These are phyloP conservation scores for Sporophila hypoxantha DNA, from an alignment of 2,113 vertebrate genomes.

Conservation along the genomic window DNA sequence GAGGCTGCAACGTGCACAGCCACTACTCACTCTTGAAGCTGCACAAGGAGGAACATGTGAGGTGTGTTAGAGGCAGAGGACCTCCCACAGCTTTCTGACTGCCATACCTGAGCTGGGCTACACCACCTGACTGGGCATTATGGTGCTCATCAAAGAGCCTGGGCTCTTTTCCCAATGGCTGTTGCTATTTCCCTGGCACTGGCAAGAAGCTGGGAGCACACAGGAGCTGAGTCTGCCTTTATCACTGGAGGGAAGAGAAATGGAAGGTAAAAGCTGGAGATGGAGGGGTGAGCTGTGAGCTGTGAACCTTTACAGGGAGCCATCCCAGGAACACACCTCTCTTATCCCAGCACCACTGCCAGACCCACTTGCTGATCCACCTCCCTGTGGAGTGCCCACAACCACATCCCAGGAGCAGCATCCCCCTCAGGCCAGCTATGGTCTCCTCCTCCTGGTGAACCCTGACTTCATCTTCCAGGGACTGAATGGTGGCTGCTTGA, in stretches of 20 bases:
- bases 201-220: background rate
- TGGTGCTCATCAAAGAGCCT: background rate
- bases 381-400: background rate
- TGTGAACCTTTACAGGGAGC: background rate
- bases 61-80: background rate
- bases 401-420: background rate
- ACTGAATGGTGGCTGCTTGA: background rate
- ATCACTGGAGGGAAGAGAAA: background rate
- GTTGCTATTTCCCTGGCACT: background rate
- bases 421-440: background rate
- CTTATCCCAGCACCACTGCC: background rate
- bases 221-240: background rate
- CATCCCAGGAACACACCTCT: background rate
- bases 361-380: background rate
- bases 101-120: background rate
- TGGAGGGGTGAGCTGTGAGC: background rate
- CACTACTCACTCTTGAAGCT: rapidly evolving
- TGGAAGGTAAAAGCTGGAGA: background rate
- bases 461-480: background rate
- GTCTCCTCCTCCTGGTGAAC: background rate
- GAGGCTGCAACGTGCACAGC: background rate
- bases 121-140: rapidly evolving
- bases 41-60: rapidly evolving
- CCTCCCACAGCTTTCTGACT: background rate
- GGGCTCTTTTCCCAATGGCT: background rate